Percentiles rank a stretch among this genome's conserved stretches.
Evolutionary conservation across 2,113 vertebrate genomes (phyloP).

Genomic region (Xiphorhynchus elegans): DNA sequence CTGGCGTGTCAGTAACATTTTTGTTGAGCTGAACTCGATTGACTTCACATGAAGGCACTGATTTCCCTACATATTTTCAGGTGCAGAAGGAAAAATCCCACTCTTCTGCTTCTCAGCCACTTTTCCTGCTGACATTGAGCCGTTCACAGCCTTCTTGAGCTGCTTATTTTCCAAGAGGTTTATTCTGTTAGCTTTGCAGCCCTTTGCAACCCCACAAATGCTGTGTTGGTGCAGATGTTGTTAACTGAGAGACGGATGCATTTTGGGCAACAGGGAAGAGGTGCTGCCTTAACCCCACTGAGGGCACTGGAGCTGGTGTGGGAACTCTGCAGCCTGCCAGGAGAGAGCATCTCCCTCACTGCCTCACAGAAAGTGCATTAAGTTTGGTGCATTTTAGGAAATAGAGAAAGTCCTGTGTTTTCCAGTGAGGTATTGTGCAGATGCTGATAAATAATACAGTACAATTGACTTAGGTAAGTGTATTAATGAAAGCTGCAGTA

Average conservation of each 20-base stretch:
- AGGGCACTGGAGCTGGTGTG: rapidly evolving
- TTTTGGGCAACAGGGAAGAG: rapidly evolving
- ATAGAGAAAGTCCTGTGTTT: neutral
- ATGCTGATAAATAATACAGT: neutral
- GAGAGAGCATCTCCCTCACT: neutral
- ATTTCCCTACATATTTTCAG: neutral
- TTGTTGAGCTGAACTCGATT: neutral
- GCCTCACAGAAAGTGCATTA: rapidly evolving
- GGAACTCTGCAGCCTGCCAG: neutral
- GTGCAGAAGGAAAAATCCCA: neutral
- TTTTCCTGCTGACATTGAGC: neutral
- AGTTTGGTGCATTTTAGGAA: rapidly evolving
- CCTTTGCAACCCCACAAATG: neutral
- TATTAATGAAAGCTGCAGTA: neutral
- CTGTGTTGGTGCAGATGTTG: neutral
- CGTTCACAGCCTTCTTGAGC: neutral
- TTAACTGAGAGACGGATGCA: neutral
- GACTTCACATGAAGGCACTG: neutral
- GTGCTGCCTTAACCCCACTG: rapidly evolving
- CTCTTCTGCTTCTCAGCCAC: neutral
- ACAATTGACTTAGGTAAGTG: rapidly evolving
- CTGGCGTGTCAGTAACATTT: neutral
- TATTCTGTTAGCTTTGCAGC: neutral
- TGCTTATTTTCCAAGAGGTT: neutral
- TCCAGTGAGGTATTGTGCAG: neutral